Evolutionary conservation across 2,888 invertebrate species (phyloP), one percentile per base, ranked within the genome.

Genomic region (Lottia gigantea): DNA sequence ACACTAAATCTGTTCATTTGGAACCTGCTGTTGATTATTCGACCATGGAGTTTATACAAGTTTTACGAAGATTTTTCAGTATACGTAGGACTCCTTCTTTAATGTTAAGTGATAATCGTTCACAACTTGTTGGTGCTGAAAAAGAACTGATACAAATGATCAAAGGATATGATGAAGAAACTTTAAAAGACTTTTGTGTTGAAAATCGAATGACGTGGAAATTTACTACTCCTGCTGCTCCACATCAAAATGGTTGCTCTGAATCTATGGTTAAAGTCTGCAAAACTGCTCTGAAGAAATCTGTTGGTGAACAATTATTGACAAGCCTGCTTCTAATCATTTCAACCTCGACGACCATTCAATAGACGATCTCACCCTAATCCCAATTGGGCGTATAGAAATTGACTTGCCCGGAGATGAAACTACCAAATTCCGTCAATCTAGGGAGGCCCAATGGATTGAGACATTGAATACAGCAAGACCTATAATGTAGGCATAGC

Each of bases 241-340:
- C 49, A 55, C 49, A 55, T 55, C 49, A 55, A 16, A 55, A 55
- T 55, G 49, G 49, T 19, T 55, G 49, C 2, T 12, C 19, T 16
- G 49, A 55, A 55, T 55, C 49, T 14, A 55, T 55, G 19, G 49
- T 55, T 6, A 55, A 55, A 55, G 49, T 19, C n/a, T 55, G 49
- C 19, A 55, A 55, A 55, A 16, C 49, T 19, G 49, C 49, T 19
- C 15, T 55, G 15, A 55, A 19, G 1, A 55, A 55, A 55, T 55
- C 49, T 1, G 19, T 55, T 55, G 19, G 49, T 19, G 19, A 55
- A 55, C 49, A 55, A 14, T 55, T 55, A 55, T 2, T 55, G 15
- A 55, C 49, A n/a, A n/a, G n/a, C n/a, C n/a, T n/a, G n/a, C n/a
- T n/a, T n/a, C n/a, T n/a, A n/a, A n/a, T n/a, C n/a, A n/a, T n/a